Base-by-base conservation (phyloP, 2,888 invertebrate species). In the Agrochola lota region DNA sequence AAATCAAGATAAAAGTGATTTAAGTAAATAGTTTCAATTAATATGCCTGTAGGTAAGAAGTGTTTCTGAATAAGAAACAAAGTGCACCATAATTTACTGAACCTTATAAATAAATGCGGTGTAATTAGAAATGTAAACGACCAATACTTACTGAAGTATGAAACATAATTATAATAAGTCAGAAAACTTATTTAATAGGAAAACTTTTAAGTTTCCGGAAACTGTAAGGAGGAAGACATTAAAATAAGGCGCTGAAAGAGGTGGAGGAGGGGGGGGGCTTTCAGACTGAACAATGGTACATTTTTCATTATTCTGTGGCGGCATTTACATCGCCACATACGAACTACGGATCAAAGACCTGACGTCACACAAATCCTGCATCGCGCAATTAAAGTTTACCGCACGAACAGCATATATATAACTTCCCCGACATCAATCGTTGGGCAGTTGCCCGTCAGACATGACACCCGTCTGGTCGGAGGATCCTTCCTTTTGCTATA, bases 161-260 rank as follows among this genome's bases (percentile, higher is more conserved):
- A 12, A 35, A 46, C 23, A 57, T 68, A 49, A 63, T 79, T 74
- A 67, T 64, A 20, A 30, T 30, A 59, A 59, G 59, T 26, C 30
- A 9, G 3, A 43, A 26, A 80, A 70, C 8, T 66, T 69, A 12
- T 80, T 55, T 46, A 55, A 69, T 55, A 57, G 20, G n/a, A 60
- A 81, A 66, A 64, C 59, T 74, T 69, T 70, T 23, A 8, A 23
- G 17, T 20, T 7, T 3, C 43, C 12, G 59, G 35, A 26, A 66
- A 60, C 46, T 52, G 20, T 52, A 12, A 52, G 12, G 12, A 26
- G 55, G 5, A 64, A 35, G 43, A 15, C n/a, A 46, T 63, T 15
- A 49, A 49, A n/a, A 67, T 40, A 52, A 43, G 1, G 6, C 40
- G 3, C 12, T 57, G 20, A 49, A 49, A 80, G 20, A 30, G 43